Evolutionary conservation across 2,797 vertebrate species (phyloP).

Genomic region (Pseudochaenichthys georgianus): DNA sequence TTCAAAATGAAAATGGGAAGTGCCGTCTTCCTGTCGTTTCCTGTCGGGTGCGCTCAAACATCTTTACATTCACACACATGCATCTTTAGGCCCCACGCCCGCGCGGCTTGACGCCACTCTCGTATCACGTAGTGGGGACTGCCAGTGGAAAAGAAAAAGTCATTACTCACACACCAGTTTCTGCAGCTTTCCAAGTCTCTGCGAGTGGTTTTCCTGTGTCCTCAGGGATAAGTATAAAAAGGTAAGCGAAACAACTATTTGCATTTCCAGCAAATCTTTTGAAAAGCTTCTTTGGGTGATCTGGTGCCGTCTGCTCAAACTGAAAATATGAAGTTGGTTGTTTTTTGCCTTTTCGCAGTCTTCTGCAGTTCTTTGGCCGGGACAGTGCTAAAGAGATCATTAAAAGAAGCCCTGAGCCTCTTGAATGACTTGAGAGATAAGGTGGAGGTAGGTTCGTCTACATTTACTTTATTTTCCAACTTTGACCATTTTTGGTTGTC

Average conservation of each 20-base stretch:
- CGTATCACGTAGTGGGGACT: slow-evolving; percentile 81
- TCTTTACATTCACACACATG: slow-evolving; percentile 86
- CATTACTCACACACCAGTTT: slow-evolving; percentile 94
- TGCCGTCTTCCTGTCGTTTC: slow-evolving; percentile 92
- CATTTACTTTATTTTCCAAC: background rate
- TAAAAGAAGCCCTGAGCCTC: slow-evolving; percentile 48
- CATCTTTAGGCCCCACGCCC: slow-evolving; percentile 73
- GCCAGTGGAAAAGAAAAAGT: slow-evolving; percentile 98
- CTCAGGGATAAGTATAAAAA: slow-evolving; percentile 93
- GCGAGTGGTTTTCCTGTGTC: slow-evolving; percentile 91
- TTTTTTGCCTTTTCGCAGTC: slow-evolving; percentile 82
- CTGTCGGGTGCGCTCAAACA: slow-evolving; percentile 89
- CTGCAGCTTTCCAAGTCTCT: slow-evolving; percentile 91
- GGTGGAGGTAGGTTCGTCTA: slow-evolving; percentile 68
- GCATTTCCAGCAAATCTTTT: slow-evolving; percentile 73
- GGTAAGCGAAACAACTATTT: slow-evolving; percentile 82
- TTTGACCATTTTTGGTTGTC: background rate
- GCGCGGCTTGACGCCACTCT: slow-evolving; percentile 67
- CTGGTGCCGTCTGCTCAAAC: slow-evolving; percentile 22
- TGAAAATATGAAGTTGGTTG: slow-evolving; percentile 79
- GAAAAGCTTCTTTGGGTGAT: slow-evolving; percentile 56
- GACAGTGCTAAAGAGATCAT: rapidly evolving
- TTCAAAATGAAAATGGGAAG: slow-evolving; percentile 95
- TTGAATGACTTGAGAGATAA: rapidly evolving
- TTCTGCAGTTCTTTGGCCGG: slow-evolving; percentile 63